Conservation (phyloP, 2,888 invertebrate genomes). For the Brenthis hecate region DNA sequence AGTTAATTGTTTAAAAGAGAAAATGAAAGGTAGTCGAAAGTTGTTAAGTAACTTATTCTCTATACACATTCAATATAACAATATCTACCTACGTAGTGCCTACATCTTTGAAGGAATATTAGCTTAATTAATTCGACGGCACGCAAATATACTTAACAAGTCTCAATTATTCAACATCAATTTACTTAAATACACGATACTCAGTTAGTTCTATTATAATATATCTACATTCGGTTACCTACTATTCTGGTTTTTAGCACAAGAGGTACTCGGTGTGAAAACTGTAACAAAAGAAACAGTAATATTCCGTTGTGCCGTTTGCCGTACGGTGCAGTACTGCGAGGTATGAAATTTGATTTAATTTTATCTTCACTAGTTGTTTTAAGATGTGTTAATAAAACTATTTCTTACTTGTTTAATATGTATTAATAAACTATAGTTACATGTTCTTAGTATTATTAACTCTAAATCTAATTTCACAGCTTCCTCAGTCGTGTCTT, state of each 20-base stretch:
- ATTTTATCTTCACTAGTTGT: background rate
- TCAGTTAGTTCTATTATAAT: background rate
- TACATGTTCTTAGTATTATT: no score
- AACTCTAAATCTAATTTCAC: no score
- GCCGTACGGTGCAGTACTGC: background rate
- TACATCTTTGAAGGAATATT: no score
- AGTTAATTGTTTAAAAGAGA: no score
- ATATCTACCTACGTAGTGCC: no score
- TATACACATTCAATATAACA: no score
- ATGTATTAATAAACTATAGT: no score
- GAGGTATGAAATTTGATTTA: slow-evolving; percentile 4
- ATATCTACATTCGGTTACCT: background rate
- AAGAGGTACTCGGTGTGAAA: slow-evolving; percentile 11
- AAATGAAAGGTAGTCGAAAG: no score
- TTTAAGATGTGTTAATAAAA: no score
- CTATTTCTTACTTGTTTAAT: no score
- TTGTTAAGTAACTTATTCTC: no score
- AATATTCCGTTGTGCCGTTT: slow-evolving; percentile 2
- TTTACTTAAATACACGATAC: background rate
- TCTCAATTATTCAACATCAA: slow-evolving; percentile 8
- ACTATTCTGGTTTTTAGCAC: slow-evolving; percentile 2
- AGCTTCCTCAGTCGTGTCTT: no score
- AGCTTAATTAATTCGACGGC: slow-evolving; percentile 1
- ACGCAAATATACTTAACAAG: slow-evolving; percentile 3
- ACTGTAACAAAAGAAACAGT: slow-evolving; percentile 13